Percentiles rank a stretch among this genome's conserved stretches.
phyloP scores from a whole-genome alignment of 2,113 vertebrate species.

The cat (Felis catus) region DNA sequence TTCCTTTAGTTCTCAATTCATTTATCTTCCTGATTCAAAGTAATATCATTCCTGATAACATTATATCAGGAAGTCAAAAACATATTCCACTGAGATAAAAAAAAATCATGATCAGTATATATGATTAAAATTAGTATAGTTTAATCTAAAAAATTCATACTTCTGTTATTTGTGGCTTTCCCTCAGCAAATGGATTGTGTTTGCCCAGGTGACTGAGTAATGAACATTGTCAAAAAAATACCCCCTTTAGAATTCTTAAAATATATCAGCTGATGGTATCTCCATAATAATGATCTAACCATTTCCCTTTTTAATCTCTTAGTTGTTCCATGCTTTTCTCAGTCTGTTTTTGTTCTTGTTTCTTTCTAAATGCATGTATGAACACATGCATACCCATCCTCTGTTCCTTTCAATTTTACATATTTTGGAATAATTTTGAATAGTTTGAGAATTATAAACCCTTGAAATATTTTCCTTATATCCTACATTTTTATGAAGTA shows the following conservation, averaged over 20 bases:
- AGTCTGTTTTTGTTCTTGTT: neutral
- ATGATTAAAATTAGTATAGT: neutral
- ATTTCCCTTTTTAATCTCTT: neutral
- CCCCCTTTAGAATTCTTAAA: neutral
- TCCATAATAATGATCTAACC: neutral
- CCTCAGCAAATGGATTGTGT: neutral
- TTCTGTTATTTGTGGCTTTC: neutral
- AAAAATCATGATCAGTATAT: neutral
- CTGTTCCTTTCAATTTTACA: neutral
- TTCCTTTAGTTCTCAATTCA: neutral
- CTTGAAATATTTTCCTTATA: neutral
- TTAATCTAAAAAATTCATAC: neutral
- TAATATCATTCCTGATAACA: neutral
- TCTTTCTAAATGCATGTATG: neutral
- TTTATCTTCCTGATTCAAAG: neutral
- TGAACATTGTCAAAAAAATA: neutral
- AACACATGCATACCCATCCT: too few relatives aligned
- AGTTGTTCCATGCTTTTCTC: neutral
- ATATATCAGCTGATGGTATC: neutral
- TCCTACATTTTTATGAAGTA: neutral
- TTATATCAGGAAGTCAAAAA: neutral
- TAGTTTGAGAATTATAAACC: neutral
- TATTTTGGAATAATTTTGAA: neutral
- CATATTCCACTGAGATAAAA: neutral
- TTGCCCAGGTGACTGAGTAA: neutral